Evolutionary conservation across 2,797 vertebrate species (phyloP).

Genomic region (Peromyscus attwateri): DNA sequence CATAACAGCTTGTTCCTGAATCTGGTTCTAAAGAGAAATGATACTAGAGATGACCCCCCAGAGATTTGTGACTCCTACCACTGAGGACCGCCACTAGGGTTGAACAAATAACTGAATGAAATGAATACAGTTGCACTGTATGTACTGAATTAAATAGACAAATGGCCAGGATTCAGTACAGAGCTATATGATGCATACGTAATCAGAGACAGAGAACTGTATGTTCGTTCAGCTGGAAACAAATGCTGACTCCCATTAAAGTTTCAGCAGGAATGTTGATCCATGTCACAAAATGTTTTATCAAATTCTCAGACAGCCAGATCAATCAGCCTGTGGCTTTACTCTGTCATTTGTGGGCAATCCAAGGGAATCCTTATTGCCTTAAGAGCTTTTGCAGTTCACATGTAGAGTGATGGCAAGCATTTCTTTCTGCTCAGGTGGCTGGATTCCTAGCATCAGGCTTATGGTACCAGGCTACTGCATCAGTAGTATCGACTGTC

Average conservation of each 20-base stretch:
- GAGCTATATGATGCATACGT: background rate
- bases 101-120: conserved; percentile 60
- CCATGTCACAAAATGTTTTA: background rate
- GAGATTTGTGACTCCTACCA: background rate
- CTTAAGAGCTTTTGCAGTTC: conserved; percentile 35
- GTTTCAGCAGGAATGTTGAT: conserved; percentile 48
- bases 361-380: background rate
- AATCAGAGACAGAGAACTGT: conserved; percentile 44
- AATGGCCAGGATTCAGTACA: conserved; percentile 56
- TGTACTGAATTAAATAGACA: conserved; percentile 55
- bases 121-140: conserved; percentile 63
- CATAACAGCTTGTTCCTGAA: background rate
- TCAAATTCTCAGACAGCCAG: conserved; percentile 54
- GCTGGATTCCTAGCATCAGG: background rate
- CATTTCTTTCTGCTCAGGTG: conserved; percentile 4
- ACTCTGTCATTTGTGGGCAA: background rate
- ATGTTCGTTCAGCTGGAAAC: conserved; percentile 63
- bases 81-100: background rate
- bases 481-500: background rate
- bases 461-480: conserved; percentile 22
- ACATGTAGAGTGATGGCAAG: background rate
- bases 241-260: conserved; percentile 52
- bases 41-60: background rate
- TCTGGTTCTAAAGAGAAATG: background rate
- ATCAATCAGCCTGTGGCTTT: conserved; percentile 27